These are phyloP conservation scores for Petaurus breviceps DNA, from an alignment of 2,113 vertebrate species.

Conservation along the genomic window DNA sequence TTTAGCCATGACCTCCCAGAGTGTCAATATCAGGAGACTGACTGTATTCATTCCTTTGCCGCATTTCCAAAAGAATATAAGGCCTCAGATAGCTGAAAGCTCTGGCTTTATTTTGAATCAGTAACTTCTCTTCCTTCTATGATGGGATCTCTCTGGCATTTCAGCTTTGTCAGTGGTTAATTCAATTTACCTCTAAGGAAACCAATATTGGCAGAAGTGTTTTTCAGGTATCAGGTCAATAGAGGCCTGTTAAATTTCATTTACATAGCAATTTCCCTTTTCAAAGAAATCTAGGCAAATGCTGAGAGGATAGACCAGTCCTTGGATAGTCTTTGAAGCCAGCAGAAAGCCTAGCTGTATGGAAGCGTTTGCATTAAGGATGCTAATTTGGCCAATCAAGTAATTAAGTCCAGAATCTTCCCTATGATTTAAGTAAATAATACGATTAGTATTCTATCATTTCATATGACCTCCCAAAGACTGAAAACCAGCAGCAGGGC, in stretches of 20 bases:
- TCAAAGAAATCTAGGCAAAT: not conserved
- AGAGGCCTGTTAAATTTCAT: not conserved
- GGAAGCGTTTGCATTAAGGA: not conserved
- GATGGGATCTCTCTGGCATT: not conserved
- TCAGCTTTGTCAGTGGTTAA: not conserved
- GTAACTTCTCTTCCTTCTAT: not conserved
- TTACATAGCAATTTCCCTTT: not conserved
- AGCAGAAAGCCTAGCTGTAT: not conserved
- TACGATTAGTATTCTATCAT: not conserved
- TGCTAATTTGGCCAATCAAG: not conserved
- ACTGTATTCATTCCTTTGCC: not conserved
- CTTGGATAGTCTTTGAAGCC: not conserved
- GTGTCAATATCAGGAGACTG: not conserved
- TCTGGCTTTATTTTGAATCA: not conserved
- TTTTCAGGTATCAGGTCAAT: not conserved
- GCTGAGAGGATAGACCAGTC: not conserved
- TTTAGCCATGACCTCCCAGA: not conserved
- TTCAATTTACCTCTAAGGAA: conserved; percentile 1
- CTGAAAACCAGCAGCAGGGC: not conserved
- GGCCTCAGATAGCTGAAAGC: not conserved
- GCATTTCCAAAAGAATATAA: not conserved
- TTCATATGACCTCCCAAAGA: not conserved
- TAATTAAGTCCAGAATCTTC: not conserved
- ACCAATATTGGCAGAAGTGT: not conserved
- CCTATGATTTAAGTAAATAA: not conserved